Percentiles rank a stretch among this genome's conserved stretches.
These are phyloP conservation scores for Tarsius wallacei DNA, from an alignment of 2,797 vertebrate genomes.

Conservation along the genomic window DNA sequence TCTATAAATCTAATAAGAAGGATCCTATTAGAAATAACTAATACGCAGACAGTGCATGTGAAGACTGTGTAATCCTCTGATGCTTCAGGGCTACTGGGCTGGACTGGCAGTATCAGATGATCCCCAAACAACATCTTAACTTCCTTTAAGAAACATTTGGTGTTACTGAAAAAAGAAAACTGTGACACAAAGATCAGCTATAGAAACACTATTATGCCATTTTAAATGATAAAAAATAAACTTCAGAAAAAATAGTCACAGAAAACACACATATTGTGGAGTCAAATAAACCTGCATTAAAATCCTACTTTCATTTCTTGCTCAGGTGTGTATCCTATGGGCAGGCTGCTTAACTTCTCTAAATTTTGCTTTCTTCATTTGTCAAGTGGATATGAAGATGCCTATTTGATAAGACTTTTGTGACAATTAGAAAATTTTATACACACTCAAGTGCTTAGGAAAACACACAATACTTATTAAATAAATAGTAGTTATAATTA, in stretches of 20 bases:
- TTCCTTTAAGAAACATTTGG: not conserved
- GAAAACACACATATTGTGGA: conserved; percentile 11
- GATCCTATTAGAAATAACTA: not conserved
- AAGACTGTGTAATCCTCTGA: not conserved
- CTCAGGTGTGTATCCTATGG: not conserved
- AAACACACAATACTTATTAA: not conserved
- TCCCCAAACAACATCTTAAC: not conserved
- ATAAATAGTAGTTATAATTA: not conserved
- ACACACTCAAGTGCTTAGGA: not conserved
- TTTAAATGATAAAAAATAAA: conserved; percentile 38
- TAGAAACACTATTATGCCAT: not conserved
- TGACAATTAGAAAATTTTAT: conserved; percentile 11
- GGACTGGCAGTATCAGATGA: not conserved
- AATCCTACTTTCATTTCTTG: not conserved
- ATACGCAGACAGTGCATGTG: not conserved
- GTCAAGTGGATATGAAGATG: not conserved
- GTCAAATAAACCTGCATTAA: not conserved
- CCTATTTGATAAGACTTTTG: not conserved
- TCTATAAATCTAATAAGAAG: too few relatives aligned
- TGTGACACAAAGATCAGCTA: not conserved
- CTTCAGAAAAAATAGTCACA: not conserved
- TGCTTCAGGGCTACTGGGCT: not conserved
- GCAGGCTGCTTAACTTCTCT: not conserved
- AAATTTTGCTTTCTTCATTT: not conserved
- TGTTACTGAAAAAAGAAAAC: not conserved